phyloP scores from a whole-genome alignment of 2,113 vertebrate genomes.

The Xyliphius kryptos region DNA sequence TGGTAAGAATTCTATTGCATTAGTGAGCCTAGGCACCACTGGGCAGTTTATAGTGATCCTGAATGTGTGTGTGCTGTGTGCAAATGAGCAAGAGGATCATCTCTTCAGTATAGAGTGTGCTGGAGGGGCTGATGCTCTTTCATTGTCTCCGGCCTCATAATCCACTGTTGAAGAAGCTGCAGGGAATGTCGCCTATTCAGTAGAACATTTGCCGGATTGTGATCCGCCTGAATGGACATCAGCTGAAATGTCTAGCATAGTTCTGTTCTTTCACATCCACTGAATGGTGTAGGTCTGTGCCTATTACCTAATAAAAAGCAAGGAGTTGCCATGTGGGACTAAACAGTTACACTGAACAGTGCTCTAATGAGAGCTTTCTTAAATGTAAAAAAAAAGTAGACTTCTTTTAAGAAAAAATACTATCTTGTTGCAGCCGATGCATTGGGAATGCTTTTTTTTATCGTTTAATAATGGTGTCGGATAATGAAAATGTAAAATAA shows the following conservation, averaged over 20 bases:
- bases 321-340: slow-evolving; percentile 14
- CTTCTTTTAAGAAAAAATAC: slow-evolving; percentile 7
- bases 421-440: not conserved
- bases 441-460: slow-evolving; percentile 21
- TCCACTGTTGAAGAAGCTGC: slow-evolving; percentile 24
- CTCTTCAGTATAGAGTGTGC: slow-evolving; percentile 17
- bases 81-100: slow-evolving; percentile 13
- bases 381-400: not conserved
- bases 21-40: slow-evolving; percentile 31
- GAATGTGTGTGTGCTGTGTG: slow-evolving; percentile 23
- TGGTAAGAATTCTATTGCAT: slow-evolving; percentile 22
- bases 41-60: slow-evolving; percentile 23
- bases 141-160: slow-evolving; percentile 36
- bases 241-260: slow-evolving; percentile 18
- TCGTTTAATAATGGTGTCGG: not conserved
- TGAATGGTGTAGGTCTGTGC: slow-evolving; percentile 14
- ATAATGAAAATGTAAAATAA: slow-evolving; percentile 4
- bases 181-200: slow-evolving; percentile 30
- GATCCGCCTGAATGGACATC: slow-evolving; percentile 16
- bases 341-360: slow-evolving; percentile 1
- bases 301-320: slow-evolving; percentile 27
- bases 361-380: slow-evolving; percentile 24
- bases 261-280: slow-evolving; percentile 12
- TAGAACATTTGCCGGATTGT: slow-evolving; percentile 15
- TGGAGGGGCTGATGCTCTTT: slow-evolving; percentile 23